phyloP scores from a whole-genome alignment of 2,113 vertebrate genomes.

The Baryphthengus martii region DNA sequence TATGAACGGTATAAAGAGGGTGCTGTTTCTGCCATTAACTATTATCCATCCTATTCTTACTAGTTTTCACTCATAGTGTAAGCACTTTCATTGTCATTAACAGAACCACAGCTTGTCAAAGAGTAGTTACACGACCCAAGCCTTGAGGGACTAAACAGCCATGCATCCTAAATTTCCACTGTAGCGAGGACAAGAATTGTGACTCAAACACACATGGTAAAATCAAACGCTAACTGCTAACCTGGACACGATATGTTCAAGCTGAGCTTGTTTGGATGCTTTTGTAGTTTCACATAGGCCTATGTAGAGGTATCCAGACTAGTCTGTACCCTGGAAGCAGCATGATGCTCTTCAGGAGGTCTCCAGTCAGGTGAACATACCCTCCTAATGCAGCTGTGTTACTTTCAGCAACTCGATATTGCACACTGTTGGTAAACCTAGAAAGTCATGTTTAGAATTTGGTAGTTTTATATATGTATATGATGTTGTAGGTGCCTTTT shows the following conservation, averaged over 20 bases:
- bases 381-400: neutral
- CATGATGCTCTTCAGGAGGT: neutral
- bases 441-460: neutral
- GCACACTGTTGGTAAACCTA: neutral
- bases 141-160: neutral
- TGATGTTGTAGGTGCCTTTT: neutral
- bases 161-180: neutral
- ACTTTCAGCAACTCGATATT: neutral
- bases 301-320: neutral
- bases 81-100: neutral
- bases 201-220: neutral
- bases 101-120: neutral
- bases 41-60: neutral
- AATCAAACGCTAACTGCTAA: neutral
- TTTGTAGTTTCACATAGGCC: neutral
- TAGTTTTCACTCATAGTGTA: neutral
- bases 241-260: neutral
- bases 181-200: neutral
- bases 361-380: neutral
- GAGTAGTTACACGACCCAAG: neutral
- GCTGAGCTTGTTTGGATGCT: neutral
- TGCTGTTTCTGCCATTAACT: neutral
- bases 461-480: neutral
- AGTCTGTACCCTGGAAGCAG: neutral
- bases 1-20: neutral